Evolutionary conservation across 2,888 invertebrate species (phyloP).

Genomic region (Nemurella pictetii): DNA sequence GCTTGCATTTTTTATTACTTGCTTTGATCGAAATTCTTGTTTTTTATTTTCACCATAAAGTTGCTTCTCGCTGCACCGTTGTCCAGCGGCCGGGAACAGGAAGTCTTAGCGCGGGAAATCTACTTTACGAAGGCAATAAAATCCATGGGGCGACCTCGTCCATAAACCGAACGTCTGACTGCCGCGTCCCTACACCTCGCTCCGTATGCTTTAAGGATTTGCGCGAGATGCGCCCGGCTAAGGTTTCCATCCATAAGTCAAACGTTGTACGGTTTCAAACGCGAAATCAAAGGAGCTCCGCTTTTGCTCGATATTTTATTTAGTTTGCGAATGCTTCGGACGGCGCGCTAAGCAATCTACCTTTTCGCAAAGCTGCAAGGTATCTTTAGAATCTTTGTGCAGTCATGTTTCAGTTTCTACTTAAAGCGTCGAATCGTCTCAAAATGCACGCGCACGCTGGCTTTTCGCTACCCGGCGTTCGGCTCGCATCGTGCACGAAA

Average conservation of each 20-base stretch:
- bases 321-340: background rate
- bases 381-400: background rate
- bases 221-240: background rate
- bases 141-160: background rate
- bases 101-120: background rate
- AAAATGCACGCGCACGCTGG: background rate
- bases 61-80: background rate
- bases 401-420: background rate
- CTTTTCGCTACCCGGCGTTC: background rate
- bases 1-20: background rate
- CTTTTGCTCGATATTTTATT: background rate
- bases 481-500: background rate
- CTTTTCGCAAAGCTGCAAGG: background rate
- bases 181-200: background rate
- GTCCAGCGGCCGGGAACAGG: background rate
- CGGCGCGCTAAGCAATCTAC: background rate
- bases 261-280: background rate
- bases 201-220: background rate
- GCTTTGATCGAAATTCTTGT: background rate
- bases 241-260: conserved; percentile 6
- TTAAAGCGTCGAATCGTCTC: background rate
- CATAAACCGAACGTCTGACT: background rate
- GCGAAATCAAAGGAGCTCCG: background rate
- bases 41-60: background rate
- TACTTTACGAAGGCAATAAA: background rate